Conservation (phyloP, 2,113 vertebrate genomes). For the Aspiorhynchus laticeps region DNA sequence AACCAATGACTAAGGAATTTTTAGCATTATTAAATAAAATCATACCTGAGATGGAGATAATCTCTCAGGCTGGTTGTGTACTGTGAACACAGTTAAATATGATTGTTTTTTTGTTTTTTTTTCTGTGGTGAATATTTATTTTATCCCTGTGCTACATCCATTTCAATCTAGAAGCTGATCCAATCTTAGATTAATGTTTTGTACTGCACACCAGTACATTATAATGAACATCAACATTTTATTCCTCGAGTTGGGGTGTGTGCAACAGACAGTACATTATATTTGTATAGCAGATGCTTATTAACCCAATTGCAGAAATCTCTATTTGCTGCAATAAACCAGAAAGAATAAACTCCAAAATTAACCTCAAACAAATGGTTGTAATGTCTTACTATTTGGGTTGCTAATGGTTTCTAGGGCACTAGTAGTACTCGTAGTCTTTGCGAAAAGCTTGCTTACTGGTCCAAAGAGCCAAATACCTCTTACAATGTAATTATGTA, state of each 20-base stretch:
- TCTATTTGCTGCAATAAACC: too few species aligned
- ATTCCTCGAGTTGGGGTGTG: too few species aligned
- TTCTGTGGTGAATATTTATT: background rate
- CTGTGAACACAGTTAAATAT: background rate
- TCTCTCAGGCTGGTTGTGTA: background rate
- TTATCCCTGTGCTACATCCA: too few species aligned
- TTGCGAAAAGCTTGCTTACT: background rate
- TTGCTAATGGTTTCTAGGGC: background rate
- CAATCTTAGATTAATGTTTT: too few species aligned
- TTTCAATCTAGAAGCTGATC: too few species aligned
- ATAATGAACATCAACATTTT: too few species aligned
- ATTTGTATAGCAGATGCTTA: too few species aligned
- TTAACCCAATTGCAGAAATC: too few species aligned
- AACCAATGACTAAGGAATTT: conserved; percentile 45
- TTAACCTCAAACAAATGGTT: background rate
- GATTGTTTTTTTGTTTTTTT: background rate
- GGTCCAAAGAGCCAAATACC: background rate
- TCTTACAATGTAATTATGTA: background rate
- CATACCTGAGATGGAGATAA: conserved; percentile 17
- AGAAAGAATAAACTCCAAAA: too few species aligned
- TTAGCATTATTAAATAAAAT: conserved; percentile 59
- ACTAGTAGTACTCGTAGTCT: background rate
- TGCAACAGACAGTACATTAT: too few species aligned
- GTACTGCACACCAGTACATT: too few species aligned
- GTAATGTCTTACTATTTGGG: background rate